Evolutionary conservation across 2,113 vertebrate genomes (phyloP), one percentile per base, ranked within the genome.

Genomic region (Pantherophis guttatus): DNA sequence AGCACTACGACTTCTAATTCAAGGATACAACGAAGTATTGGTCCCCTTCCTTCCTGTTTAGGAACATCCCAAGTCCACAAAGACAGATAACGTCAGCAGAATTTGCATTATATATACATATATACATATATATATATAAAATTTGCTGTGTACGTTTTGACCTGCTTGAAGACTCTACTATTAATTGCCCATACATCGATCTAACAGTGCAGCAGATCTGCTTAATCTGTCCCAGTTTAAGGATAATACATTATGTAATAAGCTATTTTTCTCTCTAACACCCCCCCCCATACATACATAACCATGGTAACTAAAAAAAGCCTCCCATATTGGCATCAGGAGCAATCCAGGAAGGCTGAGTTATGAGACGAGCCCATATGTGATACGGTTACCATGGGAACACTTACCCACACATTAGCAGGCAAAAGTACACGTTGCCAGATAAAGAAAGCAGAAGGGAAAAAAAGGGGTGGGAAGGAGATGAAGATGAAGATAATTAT

Each of bases 301-400:
- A 96, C 97, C 97, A 97, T 97, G 97, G 97, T 96, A 98, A 98
- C 97, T 96, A 70, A 57, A 65, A 94, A 90, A 90, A 95, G 96
- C 95, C 96, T 96, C 95, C 97, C 96, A 95, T 96, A 96, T 95
- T 97, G 97, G 97, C 95, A 98, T 97, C 97, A 95, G 95, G 91
- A 98, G 97, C 97, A 97, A 98, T 94, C 93, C 97, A 97, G 96
- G 97, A 96, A 97, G 97, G 96, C 96, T 96, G 97, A 94, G 96
- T 96, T 86, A 94, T 94, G 96, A 97, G 97, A 96, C 94, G 57
- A 97, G 97, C 96, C 96, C 97, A 96, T 96, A 97, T 97, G 97
- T 97, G 96, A 97, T 95, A 94, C 94, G 90, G 97, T 98, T 97
- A 96, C 98, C 97, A 97, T 96, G 97, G 98, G 96, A 97, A 98